Evolutionary conservation across 30 jellyfish, hydroid and myxozoan genomes (phyloP).

Genomic region (Euphysa ruthae): DNA sequence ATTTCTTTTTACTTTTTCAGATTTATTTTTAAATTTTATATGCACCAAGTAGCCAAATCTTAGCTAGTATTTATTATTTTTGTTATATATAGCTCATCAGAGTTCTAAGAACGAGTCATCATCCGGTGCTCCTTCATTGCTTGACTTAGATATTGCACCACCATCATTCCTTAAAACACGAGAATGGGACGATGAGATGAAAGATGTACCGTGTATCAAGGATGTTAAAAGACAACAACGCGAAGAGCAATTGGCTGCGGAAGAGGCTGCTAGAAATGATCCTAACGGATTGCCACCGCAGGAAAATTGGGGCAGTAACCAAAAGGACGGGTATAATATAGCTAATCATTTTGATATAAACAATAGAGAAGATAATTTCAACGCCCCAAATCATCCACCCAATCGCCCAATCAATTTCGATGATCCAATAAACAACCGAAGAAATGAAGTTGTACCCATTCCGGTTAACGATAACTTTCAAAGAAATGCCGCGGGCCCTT

Average conservation of each 20-base stretch:
- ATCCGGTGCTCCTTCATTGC: conserved; percentile 36
- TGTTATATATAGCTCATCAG: too few species aligned
- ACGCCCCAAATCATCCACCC: neutral
- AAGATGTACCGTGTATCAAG: conserved; percentile 15
- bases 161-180: conserved; percentile 16
- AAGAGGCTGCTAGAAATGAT: too few species aligned
- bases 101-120: too few species aligned
- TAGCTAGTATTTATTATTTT: too few species aligned
- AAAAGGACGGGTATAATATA: neutral
- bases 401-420: too few species aligned
- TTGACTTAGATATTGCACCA: conserved; percentile 31
- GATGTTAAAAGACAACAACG: conserved; percentile 5
- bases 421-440: neutral
- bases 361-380: neutral
- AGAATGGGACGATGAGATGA: conserved; percentile 31
- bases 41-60: too few species aligned
- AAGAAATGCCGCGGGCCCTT: neutral
- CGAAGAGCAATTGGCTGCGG: conserved; percentile 1
- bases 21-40: too few species aligned
- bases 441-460: neutral
- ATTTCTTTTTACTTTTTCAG: too few species aligned
- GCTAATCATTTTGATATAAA: neutral
- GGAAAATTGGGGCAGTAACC: neutral
- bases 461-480: neutral
- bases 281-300: too few species aligned